These are phyloP conservation scores for Pomatorhinus ruficollis DNA, from an alignment of 2,113 vertebrate species.

Conservation along the genomic window DNA sequence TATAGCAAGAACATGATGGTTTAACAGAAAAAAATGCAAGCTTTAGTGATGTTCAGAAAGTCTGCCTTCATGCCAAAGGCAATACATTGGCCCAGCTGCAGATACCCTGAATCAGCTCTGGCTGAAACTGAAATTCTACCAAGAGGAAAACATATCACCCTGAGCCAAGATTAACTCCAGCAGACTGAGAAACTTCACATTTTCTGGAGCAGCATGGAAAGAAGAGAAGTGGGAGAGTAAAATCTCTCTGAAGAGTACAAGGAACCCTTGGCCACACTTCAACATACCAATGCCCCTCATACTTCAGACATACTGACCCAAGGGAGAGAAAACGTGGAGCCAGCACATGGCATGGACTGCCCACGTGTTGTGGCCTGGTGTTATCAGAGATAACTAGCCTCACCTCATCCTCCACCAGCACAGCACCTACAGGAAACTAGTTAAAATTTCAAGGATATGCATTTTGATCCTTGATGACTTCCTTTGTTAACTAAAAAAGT, in stretches of 20 bases:
- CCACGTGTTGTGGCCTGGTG: rapidly evolving
- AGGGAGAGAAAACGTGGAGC: not conserved
- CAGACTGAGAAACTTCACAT: not conserved
- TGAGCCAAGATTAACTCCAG: not conserved
- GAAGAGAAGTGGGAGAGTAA: not conserved
- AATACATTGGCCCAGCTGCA: not conserved
- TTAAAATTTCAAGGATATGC: not conserved
- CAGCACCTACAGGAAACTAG: not conserved
- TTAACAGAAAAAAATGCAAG: not conserved
- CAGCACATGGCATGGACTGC: not conserved
- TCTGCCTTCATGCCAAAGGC: not conserved
- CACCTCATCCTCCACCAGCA: not conserved
- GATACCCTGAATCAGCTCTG: not conserved
- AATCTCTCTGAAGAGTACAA: not conserved
- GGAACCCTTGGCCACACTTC: not conserved
- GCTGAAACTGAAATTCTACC: not conserved
- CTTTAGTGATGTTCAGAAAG: not conserved
- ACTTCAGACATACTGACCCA: not conserved
- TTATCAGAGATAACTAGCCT: not conserved
- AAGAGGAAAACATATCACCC: not conserved
- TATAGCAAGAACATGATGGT: not conserved
- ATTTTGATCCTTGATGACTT: not conserved
- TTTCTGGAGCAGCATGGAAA: not conserved
- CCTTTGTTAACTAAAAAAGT: not conserved
- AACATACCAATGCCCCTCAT: not conserved